Base-by-base conservation (phyloP, 2,113 vertebrate species). In the Arothron firmamentum region DNA sequence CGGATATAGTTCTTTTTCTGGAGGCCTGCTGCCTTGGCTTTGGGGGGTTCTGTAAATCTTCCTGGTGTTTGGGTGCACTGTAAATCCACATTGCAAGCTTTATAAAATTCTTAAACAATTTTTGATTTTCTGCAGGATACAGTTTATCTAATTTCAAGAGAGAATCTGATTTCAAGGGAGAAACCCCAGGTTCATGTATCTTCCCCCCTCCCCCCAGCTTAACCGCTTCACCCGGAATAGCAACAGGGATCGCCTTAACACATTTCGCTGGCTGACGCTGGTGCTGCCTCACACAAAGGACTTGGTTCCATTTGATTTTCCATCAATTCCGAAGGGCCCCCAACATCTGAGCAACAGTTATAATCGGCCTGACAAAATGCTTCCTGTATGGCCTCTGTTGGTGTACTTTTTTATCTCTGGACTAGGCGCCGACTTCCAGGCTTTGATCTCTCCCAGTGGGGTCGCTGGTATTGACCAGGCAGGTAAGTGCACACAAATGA, bases 181-280 rank as follows among this genome's bases (percentile, higher is more conserved):
- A 70, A 68, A 70, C 76, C 50, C 57, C 65, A 14, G 68, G 75
- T 52, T 79, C 82, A 66, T 68, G 50, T n/a, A n/a, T 83, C 80
- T 66, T 74, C n/a, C 38, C 25, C 9, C 59, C 38, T n/a, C n/a
- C n/a, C n/a, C n/a, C n/a, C n/a, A n/a, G n/a, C n/a, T n/a, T n/a
- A n/a, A n/a, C n/a, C 2, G 67, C 23, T 56, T 65, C 9, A 74
- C 84, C 72, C 62, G 59, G 81, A 67, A 83, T 88, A 88, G 85
- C 50, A 77, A 76, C 82, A 65, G 65, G 48, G 68, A 80, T 87
- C 77, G 70, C 63, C 28, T 59, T 80, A 51, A 82, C 78, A 53
- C 70, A 19, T 67, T 25, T 57, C 57, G 61, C 61, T 43, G 56
- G 68, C 71, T 53, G 71, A 56, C 60, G 20, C 53, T 58, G 20